These are phyloP conservation scores for Pogonocichla stellata DNA, from an alignment of 2,113 vertebrate species.

Conservation along the genomic window DNA sequence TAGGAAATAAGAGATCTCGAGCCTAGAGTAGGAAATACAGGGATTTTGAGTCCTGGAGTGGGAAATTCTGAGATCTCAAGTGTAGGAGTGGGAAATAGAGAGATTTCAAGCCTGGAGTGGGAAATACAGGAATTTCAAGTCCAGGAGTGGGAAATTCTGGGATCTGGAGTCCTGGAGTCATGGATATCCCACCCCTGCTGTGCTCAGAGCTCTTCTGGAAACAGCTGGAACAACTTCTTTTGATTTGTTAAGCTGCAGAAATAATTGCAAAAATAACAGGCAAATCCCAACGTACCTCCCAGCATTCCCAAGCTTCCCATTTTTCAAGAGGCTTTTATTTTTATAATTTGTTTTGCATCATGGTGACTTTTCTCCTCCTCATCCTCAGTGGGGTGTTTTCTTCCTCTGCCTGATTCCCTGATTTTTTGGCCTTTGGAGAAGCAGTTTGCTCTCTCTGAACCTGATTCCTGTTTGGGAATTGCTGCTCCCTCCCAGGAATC, in stretches of 20 bases:
- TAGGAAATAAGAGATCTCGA: no score
- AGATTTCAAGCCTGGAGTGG: background rate
- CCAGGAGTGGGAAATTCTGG: background rate
- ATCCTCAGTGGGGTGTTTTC: background rate
- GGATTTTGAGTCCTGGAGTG: no score
- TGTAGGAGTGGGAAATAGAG: background rate
- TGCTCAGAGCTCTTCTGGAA: background rate
- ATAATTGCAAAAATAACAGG: background rate
- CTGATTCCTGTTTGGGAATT: background rate
- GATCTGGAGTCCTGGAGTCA: accelerated
- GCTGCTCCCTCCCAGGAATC: background rate
- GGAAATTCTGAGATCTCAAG: no score
- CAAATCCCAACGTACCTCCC: background rate
- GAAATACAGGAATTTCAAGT: accelerated
- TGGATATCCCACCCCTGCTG: background rate
- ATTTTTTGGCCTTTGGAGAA: no score
- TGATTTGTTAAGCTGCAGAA: background rate
- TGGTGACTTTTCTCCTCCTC: background rate
- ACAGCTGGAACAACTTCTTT: background rate
- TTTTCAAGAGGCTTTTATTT: background rate
- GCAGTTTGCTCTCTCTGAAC: background rate
- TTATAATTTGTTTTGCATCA: background rate
- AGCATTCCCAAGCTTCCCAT: background rate
- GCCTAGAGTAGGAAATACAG: no score
- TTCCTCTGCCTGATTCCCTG: background rate